These are phyloP conservation scores for Leucozona laternaria DNA, from an alignment of 2,888 invertebrate species.

Conservation along the genomic window DNA sequence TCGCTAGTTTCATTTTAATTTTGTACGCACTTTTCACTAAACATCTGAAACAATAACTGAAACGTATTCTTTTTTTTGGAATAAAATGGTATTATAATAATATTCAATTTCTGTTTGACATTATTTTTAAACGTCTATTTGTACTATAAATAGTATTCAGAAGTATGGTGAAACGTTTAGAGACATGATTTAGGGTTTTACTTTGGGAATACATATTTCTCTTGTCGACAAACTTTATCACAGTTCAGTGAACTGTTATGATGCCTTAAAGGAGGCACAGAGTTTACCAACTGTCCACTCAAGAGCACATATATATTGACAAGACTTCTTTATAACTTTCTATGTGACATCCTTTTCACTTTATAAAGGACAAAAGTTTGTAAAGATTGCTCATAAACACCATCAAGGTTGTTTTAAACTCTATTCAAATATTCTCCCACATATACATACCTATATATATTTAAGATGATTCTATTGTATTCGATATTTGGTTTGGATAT, in stretches of 20 bases:
- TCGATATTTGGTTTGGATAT: background rate
- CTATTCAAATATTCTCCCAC: background rate
- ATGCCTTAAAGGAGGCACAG: background rate
- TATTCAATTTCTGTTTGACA: too few species aligned
- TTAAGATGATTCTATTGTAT: background rate
- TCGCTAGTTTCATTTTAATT: too few species aligned
- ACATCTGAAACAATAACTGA: too few species aligned
- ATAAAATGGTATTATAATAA: too few species aligned
- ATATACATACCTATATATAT: background rate
- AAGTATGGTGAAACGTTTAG: too few species aligned
- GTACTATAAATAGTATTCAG: too few species aligned
- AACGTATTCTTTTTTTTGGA: too few species aligned
- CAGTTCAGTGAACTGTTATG: background rate
- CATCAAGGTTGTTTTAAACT: background rate
- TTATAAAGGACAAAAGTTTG: background rate
- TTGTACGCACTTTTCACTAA: too few species aligned
- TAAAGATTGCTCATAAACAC: background rate
- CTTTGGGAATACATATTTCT: too few species aligned
- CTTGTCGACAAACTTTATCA: background rate
- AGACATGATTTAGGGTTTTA: too few species aligned
- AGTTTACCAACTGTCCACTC: background rate
- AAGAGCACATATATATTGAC: background rate
- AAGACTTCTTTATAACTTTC: background rate
- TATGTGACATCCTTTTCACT: too few species aligned
- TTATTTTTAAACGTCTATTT: too few species aligned